phyloP scores from a whole-genome alignment of 1,140 invertebrate species.

The Bombus soroeensis region DNA sequence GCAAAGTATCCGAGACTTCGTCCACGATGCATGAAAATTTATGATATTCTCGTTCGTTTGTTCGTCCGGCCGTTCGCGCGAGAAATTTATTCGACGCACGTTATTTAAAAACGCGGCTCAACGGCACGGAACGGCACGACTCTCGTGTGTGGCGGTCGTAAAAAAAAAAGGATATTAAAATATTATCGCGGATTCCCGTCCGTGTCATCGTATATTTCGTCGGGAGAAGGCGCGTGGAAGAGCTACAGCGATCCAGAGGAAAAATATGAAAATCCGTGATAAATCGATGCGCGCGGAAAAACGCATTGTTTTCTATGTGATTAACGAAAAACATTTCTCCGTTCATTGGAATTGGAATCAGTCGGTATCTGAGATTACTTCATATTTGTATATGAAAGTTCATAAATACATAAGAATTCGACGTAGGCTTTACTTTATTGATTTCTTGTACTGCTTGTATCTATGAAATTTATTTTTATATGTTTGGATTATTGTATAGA shows the following conservation, averaged over 20 bases:
- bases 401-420: no score
- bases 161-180: conserved; percentile 37
- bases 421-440: neutral
- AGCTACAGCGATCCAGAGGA: neutral
- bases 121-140: conserved; percentile 26
- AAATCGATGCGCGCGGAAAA: neutral
- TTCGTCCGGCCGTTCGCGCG: conserved; percentile 22
- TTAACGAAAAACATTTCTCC: no score
- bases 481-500: neutral
- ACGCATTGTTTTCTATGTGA: neutral
- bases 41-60: conserved; percentile 31
- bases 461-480: neutral
- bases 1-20: conserved; percentile 36
- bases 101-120: conserved; percentile 46
- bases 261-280: conserved; percentile 15
- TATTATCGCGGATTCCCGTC: conserved; percentile 35
- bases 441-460: neutral
- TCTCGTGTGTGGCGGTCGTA: conserved; percentile 1
- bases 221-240: neutral
- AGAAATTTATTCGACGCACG: conserved; percentile 47
- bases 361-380: no score
- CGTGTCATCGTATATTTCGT: conserved; percentile 13
- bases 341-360: no score
- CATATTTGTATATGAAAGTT: no score
- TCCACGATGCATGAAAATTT: conserved; percentile 41